A percentile compares a stretch with the other conserved stretches of the same genome.
These are phyloP conservation scores for Nudaria mundana DNA, from an alignment of 2,888 invertebrate species.

Conservation along the genomic window DNA sequence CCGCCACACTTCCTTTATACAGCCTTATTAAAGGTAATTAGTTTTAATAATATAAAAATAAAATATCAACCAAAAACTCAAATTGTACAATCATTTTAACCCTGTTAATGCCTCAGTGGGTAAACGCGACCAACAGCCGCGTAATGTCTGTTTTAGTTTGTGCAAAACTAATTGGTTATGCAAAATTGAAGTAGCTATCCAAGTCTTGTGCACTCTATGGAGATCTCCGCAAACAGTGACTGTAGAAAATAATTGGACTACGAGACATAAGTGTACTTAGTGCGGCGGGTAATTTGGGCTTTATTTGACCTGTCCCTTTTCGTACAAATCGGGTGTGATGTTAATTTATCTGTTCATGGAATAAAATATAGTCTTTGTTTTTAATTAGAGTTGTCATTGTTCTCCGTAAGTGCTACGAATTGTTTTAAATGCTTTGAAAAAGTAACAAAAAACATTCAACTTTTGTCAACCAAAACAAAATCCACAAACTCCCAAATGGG, in stretches of 20 bases:
- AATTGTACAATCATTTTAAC: too few relatives aligned
- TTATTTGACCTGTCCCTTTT: slow-evolving; percentile 27
- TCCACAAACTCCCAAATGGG: slow-evolving; percentile 32
- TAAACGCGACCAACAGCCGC: slow-evolving; percentile 23
- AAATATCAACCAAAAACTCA: too few relatives aligned
- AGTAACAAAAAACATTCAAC: too few relatives aligned
- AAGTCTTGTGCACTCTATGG: slow-evolving; percentile 63
- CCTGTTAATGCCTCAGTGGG: slow-evolving; percentile 10
- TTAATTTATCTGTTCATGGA: not conserved
- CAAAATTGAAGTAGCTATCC: slow-evolving; percentile 74
- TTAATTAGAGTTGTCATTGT: too few relatives aligned
- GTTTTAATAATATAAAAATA: too few relatives aligned
- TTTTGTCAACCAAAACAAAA: slow-evolving; percentile 16
- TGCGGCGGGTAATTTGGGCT: slow-evolving; percentile 29
- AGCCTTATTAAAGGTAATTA: too few relatives aligned
- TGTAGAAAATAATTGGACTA: slow-evolving; percentile 61
- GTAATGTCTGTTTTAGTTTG: slow-evolving; percentile 66
- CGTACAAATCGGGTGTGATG: not conserved
- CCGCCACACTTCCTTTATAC: too few relatives aligned
- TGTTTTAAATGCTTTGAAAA: too few relatives aligned
- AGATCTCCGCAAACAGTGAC: slow-evolving; percentile 63
- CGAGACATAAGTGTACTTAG: slow-evolving; percentile 35
- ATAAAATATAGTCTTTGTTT: not conserved
- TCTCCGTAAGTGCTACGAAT: too few relatives aligned
- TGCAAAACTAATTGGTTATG: slow-evolving; percentile 76